These are phyloP conservation scores for Oopsacas minuta DNA, from an alignment of 37 sponge, comb jelly and placozoan genomes.

Conservation along the genomic window DNA sequence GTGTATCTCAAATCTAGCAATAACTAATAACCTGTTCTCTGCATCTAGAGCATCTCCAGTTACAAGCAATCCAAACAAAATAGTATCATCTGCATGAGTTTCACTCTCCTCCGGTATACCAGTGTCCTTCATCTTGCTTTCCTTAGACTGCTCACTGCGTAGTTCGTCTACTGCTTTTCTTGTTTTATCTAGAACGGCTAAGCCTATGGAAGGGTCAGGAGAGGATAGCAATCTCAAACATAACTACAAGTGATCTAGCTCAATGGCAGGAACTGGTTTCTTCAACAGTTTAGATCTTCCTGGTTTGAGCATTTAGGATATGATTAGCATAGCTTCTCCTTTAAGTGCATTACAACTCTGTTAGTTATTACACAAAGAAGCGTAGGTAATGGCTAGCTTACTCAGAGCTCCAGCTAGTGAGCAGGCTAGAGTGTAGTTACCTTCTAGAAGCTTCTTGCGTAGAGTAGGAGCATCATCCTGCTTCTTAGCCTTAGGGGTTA, in stretches of 20 bases:
- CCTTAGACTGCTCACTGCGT: neutral
- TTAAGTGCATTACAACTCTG: conserved; percentile 63
- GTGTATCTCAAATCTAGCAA: neutral
- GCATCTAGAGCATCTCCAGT: conserved; percentile 34
- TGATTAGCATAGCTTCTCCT: conserved; percentile 86
- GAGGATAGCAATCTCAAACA: conserved; percentile 19
- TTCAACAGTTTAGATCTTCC: conserved; percentile 79
- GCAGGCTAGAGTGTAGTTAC: conserved; percentile 85
- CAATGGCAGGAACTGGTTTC: conserved; percentile 38
- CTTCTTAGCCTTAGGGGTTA: conserved; percentile 2
- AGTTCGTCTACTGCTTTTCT: neutral
- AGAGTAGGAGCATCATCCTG: conserved; percentile 47
- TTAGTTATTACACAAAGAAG: conserved; percentile 26
- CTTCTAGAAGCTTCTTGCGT: conserved; percentile 74
- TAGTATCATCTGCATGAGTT: conserved; percentile 67
- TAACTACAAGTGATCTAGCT: neutral
- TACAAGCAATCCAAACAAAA: conserved; percentile 52
- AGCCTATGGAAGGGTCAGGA: neutral
- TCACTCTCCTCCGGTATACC: neutral
- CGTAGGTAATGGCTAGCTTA: conserved; percentile 71
- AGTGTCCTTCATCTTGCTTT: neutral
- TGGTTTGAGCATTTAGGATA: conserved; percentile 79
- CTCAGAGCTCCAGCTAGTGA: conserved; percentile 79
- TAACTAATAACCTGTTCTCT: neutral
- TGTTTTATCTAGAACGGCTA: neutral